Conservation (phyloP, 2,113 vertebrate genomes). For the Otus sunia region DNA sequence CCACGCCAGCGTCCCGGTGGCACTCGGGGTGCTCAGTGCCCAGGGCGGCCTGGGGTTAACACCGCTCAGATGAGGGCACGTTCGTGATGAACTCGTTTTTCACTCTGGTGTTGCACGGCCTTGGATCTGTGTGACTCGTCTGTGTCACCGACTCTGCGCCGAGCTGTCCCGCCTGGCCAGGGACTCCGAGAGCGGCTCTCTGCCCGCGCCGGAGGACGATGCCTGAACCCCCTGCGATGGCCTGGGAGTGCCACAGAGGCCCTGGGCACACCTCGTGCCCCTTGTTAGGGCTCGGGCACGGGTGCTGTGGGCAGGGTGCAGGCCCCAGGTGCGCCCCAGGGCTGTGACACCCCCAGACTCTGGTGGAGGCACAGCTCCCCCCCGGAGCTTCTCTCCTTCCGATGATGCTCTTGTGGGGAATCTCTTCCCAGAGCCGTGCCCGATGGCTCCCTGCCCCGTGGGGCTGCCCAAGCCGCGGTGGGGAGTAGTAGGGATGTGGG, state of each 20-base stretch:
- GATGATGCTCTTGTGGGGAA: accelerated
- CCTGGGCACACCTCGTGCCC: accelerated
- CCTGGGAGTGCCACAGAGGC: background rate
- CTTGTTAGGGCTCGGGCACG: background rate
- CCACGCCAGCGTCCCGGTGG: background rate
- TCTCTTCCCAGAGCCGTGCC: background rate
- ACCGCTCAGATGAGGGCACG: accelerated
- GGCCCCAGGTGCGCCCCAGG: background rate
- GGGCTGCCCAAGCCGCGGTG: background rate
- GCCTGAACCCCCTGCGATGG: accelerated
- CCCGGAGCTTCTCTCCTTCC: accelerated
- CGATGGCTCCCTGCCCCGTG: background rate
- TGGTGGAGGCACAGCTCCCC: accelerated
- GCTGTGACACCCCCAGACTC: background rate
- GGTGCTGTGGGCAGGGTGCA: background rate
- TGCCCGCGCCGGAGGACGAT: background rate
- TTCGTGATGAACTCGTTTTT: background rate
- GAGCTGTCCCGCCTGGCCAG: accelerated
- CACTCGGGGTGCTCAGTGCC: background rate
- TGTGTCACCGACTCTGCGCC: accelerated
- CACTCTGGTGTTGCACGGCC: accelerated
- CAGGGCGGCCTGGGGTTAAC: background rate
- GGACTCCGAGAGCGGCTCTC: accelerated
- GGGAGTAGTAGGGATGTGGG: accelerated
- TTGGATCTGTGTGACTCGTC: background rate